Conservation (phyloP, 2,113 vertebrate genomes). For the Platysternon megacephalum region DNA sequence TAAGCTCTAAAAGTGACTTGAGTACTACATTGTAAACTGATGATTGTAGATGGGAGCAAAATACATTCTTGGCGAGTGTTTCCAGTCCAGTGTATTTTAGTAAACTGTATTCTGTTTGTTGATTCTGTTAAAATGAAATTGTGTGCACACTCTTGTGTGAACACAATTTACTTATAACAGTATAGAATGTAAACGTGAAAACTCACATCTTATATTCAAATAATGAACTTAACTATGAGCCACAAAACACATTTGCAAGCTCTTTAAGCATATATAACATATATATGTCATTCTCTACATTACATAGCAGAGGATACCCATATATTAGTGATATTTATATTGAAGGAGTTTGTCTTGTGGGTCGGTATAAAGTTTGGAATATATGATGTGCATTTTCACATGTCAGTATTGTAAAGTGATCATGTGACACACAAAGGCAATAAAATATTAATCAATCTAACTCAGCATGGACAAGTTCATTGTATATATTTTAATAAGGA, state of each 20-base stretch:
- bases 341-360: conserved; percentile 51
- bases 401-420: background rate
- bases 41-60: background rate
- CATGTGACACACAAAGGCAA: background rate
- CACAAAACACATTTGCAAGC: conserved; percentile 61
- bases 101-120: conserved; percentile 60
- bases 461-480: fast-evolving
- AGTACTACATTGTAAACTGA: background rate
- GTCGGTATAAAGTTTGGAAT: conserved; percentile 7
- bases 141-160: background rate
- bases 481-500: background rate
- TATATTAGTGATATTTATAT: conserved; percentile 28
- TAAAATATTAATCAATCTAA: background rate
- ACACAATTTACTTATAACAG: conserved; percentile 29
- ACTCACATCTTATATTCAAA: conserved; percentile 57
- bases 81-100: background rate
- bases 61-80: background rate
- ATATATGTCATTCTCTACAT: conserved; percentile 55
- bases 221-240: conserved; percentile 59
- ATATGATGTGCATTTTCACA: background rate
- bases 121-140: conserved; percentile 28
- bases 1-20: background rate
- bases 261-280: conserved; percentile 57
- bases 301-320: conserved; percentile 44
- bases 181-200: conserved; percentile 48